A percentile compares a stretch with the other conserved stretches of the same genome.
These are phyloP conservation scores for Amblyopsis rosae DNA, from an alignment of 2,113 vertebrate species.

Conservation along the genomic window DNA sequence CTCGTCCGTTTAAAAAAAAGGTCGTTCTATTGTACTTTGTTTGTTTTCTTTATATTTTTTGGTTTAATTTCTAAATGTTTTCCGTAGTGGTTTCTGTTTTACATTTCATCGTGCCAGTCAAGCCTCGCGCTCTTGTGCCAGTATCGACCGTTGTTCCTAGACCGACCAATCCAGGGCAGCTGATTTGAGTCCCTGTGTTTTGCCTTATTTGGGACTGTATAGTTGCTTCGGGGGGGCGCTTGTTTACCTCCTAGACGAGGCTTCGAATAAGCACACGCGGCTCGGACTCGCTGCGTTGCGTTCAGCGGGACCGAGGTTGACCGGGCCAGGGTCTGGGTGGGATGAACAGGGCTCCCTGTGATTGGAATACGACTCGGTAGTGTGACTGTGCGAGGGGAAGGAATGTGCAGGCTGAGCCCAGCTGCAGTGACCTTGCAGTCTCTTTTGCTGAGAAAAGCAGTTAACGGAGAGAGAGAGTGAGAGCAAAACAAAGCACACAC, in stretches of 20 bases:
- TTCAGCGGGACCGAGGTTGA: slow-evolving; percentile 55
- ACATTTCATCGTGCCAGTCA: slow-evolving; percentile 47
- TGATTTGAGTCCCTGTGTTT: slow-evolving; percentile 60
- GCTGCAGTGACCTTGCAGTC: slow-evolving; percentile 40
- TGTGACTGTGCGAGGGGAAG: slow-evolving; percentile 19
- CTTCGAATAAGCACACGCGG: slow-evolving; percentile 23
- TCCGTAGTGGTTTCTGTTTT: slow-evolving; percentile 1
- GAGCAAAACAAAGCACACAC: slow-evolving; percentile 69
- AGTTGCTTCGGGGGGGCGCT: slow-evolving; percentile 22
- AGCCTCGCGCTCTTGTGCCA: slow-evolving; percentile 66
- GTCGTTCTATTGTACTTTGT: slow-evolving; percentile 40
- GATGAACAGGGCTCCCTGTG: slow-evolving; percentile 41
- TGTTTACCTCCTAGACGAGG: slow-evolving; percentile 23
- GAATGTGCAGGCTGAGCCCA: slow-evolving; percentile 38
- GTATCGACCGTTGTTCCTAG: slow-evolving; percentile 46
- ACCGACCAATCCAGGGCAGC: slow-evolving; percentile 55
- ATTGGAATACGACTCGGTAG: slow-evolving; percentile 19
- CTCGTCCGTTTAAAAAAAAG: too few species aligned
- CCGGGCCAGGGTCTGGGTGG: not conserved
- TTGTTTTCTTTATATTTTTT: not conserved
- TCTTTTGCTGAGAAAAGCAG: not conserved
- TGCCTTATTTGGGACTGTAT: slow-evolving; percentile 64
- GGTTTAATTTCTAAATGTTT: too few species aligned
- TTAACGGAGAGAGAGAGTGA: slow-evolving; percentile 27
- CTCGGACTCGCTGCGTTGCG: slow-evolving; percentile 35